Percentiles rank a stretch among this genome's conserved stretches.
These are phyloP conservation scores for Champsocephalus esox DNA, from an alignment of 2,797 vertebrate species.

Conservation along the genomic window DNA sequence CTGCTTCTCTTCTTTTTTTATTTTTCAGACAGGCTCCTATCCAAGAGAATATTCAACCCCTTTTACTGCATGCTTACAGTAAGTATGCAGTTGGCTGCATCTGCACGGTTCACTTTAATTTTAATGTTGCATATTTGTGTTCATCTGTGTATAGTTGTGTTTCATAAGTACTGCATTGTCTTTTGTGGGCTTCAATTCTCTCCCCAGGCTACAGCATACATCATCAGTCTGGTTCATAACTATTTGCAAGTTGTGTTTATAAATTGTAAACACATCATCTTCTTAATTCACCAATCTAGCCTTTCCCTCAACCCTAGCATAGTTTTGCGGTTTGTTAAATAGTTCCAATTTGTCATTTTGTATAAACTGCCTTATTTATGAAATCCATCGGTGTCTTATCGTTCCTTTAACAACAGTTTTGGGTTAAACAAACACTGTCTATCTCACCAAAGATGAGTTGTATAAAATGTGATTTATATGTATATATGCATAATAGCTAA, in stretches of 20 bases:
- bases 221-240: too few relatives aligned
- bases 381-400: background rate
- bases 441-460: conserved; percentile 23
- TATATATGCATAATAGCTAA: conserved; percentile 43
- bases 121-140: background rate
- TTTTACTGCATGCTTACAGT: background rate
- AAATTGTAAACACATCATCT: background rate
- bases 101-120: conserved; percentile 4
- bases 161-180: background rate
- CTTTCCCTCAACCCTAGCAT: background rate
- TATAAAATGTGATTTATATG: conserved; percentile 59
- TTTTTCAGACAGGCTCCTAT: background rate
- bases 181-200: background rate
- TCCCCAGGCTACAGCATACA: too few relatives aligned
- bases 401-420: background rate
- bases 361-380: background rate
- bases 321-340: background rate
- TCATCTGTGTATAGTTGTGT: background rate
- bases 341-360: background rate
- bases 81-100: background rate
- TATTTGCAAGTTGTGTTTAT: background rate
- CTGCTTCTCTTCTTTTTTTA: conserved; percentile 9
- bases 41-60: background rate
- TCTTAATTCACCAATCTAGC: background rate
- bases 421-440: conserved; percentile 19